These are phyloP conservation scores for Lucifuga dentata DNA, from an alignment of 2,113 vertebrate species.

Conservation along the genomic window DNA sequence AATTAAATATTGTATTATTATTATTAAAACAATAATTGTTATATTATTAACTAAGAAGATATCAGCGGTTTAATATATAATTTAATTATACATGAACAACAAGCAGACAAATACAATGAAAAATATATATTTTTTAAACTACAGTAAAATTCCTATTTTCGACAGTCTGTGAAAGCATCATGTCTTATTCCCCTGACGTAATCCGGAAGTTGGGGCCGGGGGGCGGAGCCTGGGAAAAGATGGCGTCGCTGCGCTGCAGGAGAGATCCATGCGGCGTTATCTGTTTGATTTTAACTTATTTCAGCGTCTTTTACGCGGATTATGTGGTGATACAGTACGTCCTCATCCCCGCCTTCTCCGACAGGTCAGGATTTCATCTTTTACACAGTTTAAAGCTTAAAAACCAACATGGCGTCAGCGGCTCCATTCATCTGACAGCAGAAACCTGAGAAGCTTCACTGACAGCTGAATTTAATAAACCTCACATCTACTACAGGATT, in stretches of 20 bases:
- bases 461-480: no score
- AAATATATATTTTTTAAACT: no score
- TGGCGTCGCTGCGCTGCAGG: conserved; percentile 79
- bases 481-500: no score
- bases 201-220: conserved; percentile 68
- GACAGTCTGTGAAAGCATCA: background rate
- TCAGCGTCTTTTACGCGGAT: conserved; percentile 86
- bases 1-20: no score
- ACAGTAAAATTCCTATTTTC: no score
- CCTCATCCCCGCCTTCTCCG: conserved; percentile 81
- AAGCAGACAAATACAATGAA: no score
- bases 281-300: conserved; percentile 85
- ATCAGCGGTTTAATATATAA: no score
- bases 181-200: conserved; percentile 66
- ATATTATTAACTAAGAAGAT: no score
- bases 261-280: conserved; percentile 83
- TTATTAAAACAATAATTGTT: no score
- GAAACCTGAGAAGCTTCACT: background rate
- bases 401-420: conserved; percentile 29
- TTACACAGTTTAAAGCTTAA: background rate
- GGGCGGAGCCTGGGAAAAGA: conserved; percentile 73
- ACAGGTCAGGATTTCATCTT: conserved; percentile 73
- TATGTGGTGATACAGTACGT: conserved; percentile 87
- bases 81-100: no score
- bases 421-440: conserved; percentile 41